phyloP scores from a whole-genome alignment of 1,140 invertebrate species.

The Bursaphelenchus mucronatus region DNA sequence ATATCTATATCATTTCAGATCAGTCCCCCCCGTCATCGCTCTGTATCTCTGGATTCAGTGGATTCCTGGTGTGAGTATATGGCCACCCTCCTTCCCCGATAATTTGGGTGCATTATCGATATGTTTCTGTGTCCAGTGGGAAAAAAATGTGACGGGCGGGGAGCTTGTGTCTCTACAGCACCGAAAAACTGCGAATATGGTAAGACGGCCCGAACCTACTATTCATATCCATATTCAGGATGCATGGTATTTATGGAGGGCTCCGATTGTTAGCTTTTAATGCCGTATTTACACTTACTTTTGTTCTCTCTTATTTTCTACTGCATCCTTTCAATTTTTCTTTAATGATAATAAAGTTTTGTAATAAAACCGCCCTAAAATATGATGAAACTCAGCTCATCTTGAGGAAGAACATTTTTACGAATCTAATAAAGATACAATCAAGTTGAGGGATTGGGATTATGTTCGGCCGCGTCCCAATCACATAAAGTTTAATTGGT shows the following conservation, averaged over 20 bases:
- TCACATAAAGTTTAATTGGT: no score
- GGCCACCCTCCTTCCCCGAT: conserved; percentile 60
- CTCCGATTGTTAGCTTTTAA: conserved; percentile 49
- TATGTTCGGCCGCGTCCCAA: no score
- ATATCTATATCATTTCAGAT: conserved; percentile 41
- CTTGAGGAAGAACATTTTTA: no score
- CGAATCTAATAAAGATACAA: no score
- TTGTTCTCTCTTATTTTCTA: no score
- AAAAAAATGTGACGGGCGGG: conserved; percentile 53
- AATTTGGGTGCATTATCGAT: conserved; percentile 61
- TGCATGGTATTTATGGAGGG: conserved; percentile 51
- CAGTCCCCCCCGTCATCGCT: conserved; percentile 55
- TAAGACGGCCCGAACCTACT: conserved; percentile 4
- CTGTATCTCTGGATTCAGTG: conserved; percentile 57
- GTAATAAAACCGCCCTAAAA: no score
- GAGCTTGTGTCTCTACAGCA: conserved; percentile 61
- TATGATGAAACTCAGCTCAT: no score
- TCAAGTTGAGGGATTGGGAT: no score
- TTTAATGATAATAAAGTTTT: no score
- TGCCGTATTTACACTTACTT: no score
- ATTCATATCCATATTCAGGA: conserved; percentile 26
- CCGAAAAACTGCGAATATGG: conserved; percentile 45
- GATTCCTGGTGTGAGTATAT: conserved; percentile 47
- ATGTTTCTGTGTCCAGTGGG: conserved; percentile 61
- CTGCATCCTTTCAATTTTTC: no score